Percentiles rank a stretch among this genome's conserved stretches.
phyloP scores from a whole-genome alignment of 2,113 vertebrate species.

The Callocephalon fimbriatum region DNA sequence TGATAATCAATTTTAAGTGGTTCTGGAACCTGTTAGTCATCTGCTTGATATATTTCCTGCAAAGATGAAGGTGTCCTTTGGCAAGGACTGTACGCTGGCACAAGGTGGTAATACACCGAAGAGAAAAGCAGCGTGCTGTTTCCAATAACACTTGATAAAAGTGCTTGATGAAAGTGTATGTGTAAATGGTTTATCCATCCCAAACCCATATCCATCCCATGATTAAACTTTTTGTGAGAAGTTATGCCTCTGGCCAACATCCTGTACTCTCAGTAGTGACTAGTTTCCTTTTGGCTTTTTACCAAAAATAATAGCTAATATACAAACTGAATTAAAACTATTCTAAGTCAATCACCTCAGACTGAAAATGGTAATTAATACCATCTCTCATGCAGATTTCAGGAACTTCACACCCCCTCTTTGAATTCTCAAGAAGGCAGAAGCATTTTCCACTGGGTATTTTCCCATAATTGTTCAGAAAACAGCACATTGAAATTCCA shows the following conservation, averaged over 20 bases:
- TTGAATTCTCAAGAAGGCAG: conserved; percentile 59
- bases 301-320: neutral
- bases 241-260: neutral
- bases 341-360: neutral
- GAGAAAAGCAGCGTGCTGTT: neutral
- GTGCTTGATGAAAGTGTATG: neutral
- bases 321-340: conserved; percentile 1
- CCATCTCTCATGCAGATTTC: conserved; percentile 6
- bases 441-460: conserved; percentile 57
- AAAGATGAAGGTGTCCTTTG: neutral
- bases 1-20: neutral
- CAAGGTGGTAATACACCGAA: neutral
- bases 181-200: neutral
- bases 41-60: neutral
- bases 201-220: neutral
- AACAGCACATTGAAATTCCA: conserved; percentile 42
- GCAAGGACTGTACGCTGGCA: neutral
- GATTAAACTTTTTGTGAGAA: neutral
- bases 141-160: neutral
- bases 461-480: conserved; percentile 73
- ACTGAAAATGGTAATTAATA: neutral
- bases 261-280: neutral
- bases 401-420: conserved; percentile 61
- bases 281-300: conserved; percentile 10
- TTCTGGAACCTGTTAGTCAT: neutral